These are phyloP conservation scores for Digitonthophagus gazella DNA, from an alignment of 2,888 invertebrate genomes.

Conservation along the genomic window DNA sequence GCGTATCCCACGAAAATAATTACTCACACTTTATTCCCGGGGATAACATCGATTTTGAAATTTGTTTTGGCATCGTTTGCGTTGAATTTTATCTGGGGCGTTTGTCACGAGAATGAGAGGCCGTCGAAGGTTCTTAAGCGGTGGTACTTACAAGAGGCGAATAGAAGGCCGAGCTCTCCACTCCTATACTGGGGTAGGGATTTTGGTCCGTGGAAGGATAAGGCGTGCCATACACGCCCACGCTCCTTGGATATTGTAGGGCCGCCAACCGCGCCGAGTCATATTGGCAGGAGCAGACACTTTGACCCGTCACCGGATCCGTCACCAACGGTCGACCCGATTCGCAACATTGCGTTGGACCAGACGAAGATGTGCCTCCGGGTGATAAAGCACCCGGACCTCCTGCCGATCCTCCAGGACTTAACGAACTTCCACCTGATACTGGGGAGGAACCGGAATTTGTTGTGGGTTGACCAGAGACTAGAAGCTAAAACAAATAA, in stretches of 20 bases:
- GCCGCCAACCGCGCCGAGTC: slow-evolving; percentile 84
- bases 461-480: slow-evolving; percentile 73
- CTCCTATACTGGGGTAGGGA: slow-evolving; percentile 89
- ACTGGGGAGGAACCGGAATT: slow-evolving; percentile 76
- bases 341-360: slow-evolving; percentile 71
- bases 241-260: slow-evolving; percentile 77
- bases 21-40: background rate
- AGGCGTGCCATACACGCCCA: slow-evolving; percentile 81
- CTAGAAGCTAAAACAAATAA: slow-evolving; percentile 63
- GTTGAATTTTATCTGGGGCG: slow-evolving; percentile 4
- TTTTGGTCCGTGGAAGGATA: slow-evolving; percentile 90
- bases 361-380: slow-evolving; percentile 46
- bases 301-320: slow-evolving; percentile 89
- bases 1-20: background rate
- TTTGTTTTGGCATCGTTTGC: background rate
- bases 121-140: slow-evolving; percentile 12
- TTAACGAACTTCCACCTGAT: slow-evolving; percentile 72
- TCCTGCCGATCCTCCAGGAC: slow-evolving; percentile 62
- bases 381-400: slow-evolving; percentile 47
- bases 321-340: slow-evolving; percentile 89
- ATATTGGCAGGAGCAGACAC: slow-evolving; percentile 92
- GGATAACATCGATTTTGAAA: background rate
- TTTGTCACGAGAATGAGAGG: background rate
- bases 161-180: slow-evolving; percentile 93
- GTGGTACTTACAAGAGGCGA: slow-evolving; percentile 83